Evolutionary conservation across 2,797 vertebrate genomes (phyloP).

Genomic region (Etheostoma nigrum): DNA sequence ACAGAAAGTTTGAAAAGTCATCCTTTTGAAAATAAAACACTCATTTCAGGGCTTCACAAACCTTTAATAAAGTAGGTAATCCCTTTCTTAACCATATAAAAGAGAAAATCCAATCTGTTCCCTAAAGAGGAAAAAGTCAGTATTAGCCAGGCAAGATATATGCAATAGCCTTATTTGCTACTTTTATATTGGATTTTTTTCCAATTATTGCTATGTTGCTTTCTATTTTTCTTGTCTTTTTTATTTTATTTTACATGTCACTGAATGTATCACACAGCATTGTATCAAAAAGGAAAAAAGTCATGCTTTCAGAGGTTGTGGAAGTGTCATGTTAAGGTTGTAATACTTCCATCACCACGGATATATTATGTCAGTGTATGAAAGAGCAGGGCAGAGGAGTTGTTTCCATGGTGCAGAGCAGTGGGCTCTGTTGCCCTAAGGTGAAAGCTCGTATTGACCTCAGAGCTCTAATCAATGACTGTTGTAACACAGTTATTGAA

Average conservation of each 20-base stretch:
- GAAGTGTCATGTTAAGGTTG: conserved; percentile 29
- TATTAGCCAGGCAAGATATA: not conserved
- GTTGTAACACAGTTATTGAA: conserved; percentile 34
- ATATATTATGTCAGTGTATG: conserved; percentile 4
- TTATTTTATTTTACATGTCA: not conserved
- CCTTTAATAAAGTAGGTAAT: not conserved
- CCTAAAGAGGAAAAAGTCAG: not conserved
- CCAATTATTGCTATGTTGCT: not conserved
- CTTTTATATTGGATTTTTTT: not conserved
- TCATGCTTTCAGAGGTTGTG: conserved; percentile 4
- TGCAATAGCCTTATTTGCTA: not conserved
- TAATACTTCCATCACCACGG: conserved; percentile 10
- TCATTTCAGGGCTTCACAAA: not conserved
- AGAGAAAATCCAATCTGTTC: not conserved
- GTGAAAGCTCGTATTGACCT: conserved; percentile 39
- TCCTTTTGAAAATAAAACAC: not conserved
- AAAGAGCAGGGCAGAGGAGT: conserved; percentile 13
- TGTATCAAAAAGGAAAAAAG: not conserved
- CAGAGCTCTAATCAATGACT: conserved; percentile 53
- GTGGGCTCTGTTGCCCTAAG: conserved; percentile 31
- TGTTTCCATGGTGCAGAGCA: conserved; percentile 54
- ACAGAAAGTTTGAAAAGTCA: conserved; percentile 2
- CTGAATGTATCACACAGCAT: not conserved
- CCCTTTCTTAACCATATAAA: not conserved
- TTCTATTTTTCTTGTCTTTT: not conserved